phyloP scores from a whole-genome alignment of 2,888 invertebrate genomes.

The Entomobrya proxima region DNA sequence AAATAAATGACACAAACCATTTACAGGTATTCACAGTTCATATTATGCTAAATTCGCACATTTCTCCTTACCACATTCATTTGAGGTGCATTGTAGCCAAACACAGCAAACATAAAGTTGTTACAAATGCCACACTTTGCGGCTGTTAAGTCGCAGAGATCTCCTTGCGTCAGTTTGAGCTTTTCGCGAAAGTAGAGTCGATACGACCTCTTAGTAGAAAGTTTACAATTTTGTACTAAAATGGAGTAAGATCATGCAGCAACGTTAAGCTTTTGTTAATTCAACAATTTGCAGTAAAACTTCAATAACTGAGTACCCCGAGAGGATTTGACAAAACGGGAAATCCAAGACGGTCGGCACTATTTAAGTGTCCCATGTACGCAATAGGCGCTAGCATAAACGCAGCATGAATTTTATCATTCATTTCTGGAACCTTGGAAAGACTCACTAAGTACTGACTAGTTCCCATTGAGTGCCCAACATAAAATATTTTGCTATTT shows the following conservation, averaged over 20 bases:
- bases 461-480: slow-evolving; percentile 51
- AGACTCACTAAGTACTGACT: slow-evolving; percentile 26
- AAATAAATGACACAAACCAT: background rate
- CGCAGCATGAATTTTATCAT: slow-evolving; percentile 21
- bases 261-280: background rate
- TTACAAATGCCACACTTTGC: slow-evolving; percentile 38
- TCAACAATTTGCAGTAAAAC: too few species aligned
- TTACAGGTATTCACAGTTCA: background rate
- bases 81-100: slow-evolving; percentile 35
- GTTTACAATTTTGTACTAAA: background rate
- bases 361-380: background rate
- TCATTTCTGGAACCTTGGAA: slow-evolving; percentile 7
- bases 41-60: background rate
- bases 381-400: slow-evolving; percentile 29
- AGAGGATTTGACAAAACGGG: background rate
- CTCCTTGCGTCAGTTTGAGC: background rate
- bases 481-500: slow-evolving; percentile 13
- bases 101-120: slow-evolving; percentile 31
- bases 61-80: slow-evolving; percentile 25
- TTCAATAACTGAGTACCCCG: too few species aligned
- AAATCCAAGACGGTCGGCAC: background rate
- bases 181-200: background rate
- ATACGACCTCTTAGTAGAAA: background rate
- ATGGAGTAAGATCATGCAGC: background rate
- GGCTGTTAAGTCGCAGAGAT: background rate